phyloP scores from a whole-genome alignment of 2,113 vertebrate species.

The Hypomesus transpacificus region DNA sequence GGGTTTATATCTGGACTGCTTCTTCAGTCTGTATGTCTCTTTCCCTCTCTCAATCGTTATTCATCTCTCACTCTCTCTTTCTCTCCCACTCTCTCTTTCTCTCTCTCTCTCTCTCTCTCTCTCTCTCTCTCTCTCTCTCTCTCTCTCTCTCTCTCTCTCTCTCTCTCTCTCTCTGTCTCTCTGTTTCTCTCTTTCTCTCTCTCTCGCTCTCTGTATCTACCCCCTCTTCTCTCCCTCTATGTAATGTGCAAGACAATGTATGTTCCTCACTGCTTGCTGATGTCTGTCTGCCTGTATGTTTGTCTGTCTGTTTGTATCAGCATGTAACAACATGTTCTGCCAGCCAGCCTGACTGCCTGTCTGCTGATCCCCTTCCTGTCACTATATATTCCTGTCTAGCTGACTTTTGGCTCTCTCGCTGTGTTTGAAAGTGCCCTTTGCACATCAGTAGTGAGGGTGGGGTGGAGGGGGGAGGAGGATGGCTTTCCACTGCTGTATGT shows the following conservation, averaged over 20 bases:
- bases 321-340: not conserved
- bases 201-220: not conserved
- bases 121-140: slow-evolving; percentile 14
- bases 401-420: slow-evolving; percentile 39
- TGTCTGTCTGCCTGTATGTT: slow-evolving; percentile 9
- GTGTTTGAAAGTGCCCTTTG: slow-evolving; percentile 63
- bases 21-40: not conserved
- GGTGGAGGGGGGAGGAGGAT: slow-evolving; percentile 26
- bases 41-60: not conserved
- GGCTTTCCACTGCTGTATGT: slow-evolving; percentile 59
- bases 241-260: not conserved
- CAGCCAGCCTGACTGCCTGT: slow-evolving; percentile 14
- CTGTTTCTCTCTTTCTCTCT: slow-evolving; percentile 10
- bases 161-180: no score
- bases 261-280: no score
- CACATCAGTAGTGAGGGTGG: slow-evolving; percentile 27
- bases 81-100: not conserved
- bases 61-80: slow-evolving; percentile 47
- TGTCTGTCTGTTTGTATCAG: slow-evolving; percentile 20
- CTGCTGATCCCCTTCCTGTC: not conserved
- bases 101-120: not conserved
- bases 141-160: not conserved
- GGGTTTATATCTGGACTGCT: not conserved
- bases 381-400: slow-evolving; percentile 15
- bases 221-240: not conserved